Evolutionary conservation across 1,140 invertebrate genomes (phyloP).

Genomic region (Tribolium castaneum): DNA sequence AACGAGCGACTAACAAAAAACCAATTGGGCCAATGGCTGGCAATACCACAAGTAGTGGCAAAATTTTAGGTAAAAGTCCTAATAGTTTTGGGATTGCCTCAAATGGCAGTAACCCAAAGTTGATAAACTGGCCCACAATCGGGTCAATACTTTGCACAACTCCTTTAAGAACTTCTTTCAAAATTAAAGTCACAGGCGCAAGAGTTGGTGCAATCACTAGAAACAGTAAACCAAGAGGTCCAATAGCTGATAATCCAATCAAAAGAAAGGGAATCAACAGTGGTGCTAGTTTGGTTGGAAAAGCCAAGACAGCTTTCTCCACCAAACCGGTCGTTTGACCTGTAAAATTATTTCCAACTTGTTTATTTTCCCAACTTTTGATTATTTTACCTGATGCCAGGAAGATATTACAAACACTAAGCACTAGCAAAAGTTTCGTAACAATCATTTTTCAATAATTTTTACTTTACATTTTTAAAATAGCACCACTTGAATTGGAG

Average conservation of each 20-base stretch:
- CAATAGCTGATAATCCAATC: neutral
- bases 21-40: neutral
- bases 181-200: neutral
- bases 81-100: neutral
- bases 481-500: neutral
- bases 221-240: neutral
- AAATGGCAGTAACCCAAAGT: neutral
- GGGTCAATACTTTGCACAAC: neutral
- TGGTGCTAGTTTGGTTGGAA: neutral
- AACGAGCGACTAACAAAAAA: neutral
- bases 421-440: neutral
- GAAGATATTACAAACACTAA: neutral
- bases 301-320: neutral
- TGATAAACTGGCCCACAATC: neutral
- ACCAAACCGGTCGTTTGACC: neutral
- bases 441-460: neutral
- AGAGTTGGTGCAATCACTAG: neutral
- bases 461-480: neutral
- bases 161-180: neutral
- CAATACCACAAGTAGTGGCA: neutral
- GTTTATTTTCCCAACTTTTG: neutral
- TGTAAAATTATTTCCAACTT: neutral
- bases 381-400: neutral
- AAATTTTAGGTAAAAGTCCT: neutral
- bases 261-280: neutral